phyloP scores from a whole-genome alignment of 2,113 vertebrate species.

The Cynocephalus volans region DNA sequence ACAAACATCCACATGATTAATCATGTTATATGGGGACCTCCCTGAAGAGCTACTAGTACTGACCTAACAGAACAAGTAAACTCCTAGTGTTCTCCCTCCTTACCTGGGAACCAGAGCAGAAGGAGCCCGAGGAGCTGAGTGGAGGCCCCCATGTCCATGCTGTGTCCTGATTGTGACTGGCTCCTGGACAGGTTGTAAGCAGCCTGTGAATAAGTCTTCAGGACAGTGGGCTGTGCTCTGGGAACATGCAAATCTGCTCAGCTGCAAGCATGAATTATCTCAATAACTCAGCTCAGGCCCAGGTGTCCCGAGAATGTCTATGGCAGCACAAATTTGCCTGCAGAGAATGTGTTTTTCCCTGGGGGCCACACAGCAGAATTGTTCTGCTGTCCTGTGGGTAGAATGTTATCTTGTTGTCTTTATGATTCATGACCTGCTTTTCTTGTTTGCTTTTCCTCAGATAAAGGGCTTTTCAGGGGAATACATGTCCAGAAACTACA shows the following conservation, averaged over 20 bases:
- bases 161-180: background rate
- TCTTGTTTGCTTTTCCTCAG: background rate
- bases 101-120: background rate
- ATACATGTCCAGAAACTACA: background rate
- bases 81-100: background rate
- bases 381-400: too few relatives aligned
- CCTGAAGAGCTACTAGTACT: background rate
- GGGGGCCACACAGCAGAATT: too few relatives aligned
- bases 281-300: background rate
- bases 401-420: background rate
- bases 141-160: background rate
- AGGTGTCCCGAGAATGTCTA: background rate
- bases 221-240: background rate
- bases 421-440: background rate
- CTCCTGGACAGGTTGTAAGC: background rate
- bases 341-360: background rate
- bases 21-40: background rate
- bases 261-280: background rate
- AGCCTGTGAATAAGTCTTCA: background rate
- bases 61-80: fast-evolving
- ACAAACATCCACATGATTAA: background rate
- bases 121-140: conserved; percentile 23
- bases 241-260: background rate
- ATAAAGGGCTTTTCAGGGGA: background rate
- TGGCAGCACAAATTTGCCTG: background rate